Base-by-base conservation (phyloP, 2,888 invertebrate species). In the Drymonia ruficornis region DNA sequence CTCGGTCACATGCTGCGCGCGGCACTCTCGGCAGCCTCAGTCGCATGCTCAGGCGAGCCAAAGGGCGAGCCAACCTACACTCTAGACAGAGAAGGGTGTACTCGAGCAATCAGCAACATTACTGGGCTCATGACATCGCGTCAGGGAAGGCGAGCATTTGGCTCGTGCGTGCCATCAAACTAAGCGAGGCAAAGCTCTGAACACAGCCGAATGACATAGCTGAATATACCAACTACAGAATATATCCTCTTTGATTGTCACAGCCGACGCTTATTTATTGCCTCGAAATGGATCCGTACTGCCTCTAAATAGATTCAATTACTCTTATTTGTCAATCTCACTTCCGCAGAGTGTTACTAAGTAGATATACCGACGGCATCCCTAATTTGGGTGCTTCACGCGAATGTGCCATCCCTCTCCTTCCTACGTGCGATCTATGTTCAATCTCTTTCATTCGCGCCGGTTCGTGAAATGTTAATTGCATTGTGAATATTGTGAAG, bases 251-350 rank as follows among this genome's bases (percentile, higher is more conserved):
- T 16, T 18, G 13, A 42, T 16, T 42, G 16, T 16, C 9, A 12
- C 18, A 16, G 23, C 7, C 23, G 29, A 15, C 46, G 19, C 9
- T 5, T 19, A 43, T 19, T 46, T 12, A 46, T 29, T 46, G 29
- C 29, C 11, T 15, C 44, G 34, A 36, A 36, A 51, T 28, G 40
- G 42, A 42, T 42, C 12, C 28, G n/a, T 42, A 42, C 18, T 28
- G n/a, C 46, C 42, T 47, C 40, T 47, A 52, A 56, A 60, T 58
- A 57, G 44, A 69, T 70, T 65, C 58, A 63, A 69, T 69, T 65
- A 63, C 60, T 59, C 54, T 53, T 66, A 72, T 72, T 76, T 73
- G 68, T 67, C 67, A 68, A 70, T 70, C 58, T 61, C 53, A 53
- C 52, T 52, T 48, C 56, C 56, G 45, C 63, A 61, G 57, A 67